These are phyloP conservation scores for Cololabis saira DNA, from an alignment of 2,113 vertebrate species.

Conservation along the genomic window DNA sequence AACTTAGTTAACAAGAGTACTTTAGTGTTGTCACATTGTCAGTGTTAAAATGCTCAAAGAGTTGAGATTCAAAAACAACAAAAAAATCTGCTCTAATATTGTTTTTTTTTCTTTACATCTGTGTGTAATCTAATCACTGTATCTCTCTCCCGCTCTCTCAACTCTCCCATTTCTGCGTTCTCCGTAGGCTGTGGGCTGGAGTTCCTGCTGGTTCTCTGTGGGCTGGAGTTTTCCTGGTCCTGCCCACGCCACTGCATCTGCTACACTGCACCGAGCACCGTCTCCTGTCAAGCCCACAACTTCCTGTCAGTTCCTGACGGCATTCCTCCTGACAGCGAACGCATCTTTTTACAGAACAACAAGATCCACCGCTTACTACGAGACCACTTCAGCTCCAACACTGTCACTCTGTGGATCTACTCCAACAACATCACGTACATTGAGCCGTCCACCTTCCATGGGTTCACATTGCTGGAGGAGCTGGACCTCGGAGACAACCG, in stretches of 20 bases:
- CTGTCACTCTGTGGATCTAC: constrained; percentile 98
- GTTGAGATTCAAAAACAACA: too few species aligned
- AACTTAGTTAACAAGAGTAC: not conserved
- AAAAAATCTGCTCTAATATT: too few species aligned
- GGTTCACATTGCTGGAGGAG: constrained; percentile 92
- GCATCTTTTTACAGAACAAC: constrained; percentile 98
- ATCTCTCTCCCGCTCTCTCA: too few species aligned
- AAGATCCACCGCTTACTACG: constrained; percentile 91
- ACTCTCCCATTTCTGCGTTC: constrained; percentile 20
- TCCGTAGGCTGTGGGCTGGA: constrained; percentile 88
- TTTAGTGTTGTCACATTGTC: not conserved
- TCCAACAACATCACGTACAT: constrained; percentile 98
- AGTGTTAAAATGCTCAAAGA: too few species aligned
- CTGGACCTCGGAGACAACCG: constrained; percentile 98
- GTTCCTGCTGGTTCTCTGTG: constrained; percentile 93
- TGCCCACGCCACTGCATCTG: constrained; percentile 96
- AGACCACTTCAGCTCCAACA: constrained; percentile 92
- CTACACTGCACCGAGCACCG: constrained; percentile 94
- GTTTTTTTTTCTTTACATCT: too few species aligned
- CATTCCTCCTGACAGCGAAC: constrained; percentile 94
- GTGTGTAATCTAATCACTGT: too few species aligned
- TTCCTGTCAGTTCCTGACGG: constrained; percentile 92
- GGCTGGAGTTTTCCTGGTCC: constrained; percentile 85
- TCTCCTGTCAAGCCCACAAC: constrained; percentile 98
- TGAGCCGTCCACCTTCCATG: constrained; percentile 92